These are phyloP conservation scores for Lates japonicus DNA, from an alignment of 2,797 vertebrate species.

Conservation along the genomic window DNA sequence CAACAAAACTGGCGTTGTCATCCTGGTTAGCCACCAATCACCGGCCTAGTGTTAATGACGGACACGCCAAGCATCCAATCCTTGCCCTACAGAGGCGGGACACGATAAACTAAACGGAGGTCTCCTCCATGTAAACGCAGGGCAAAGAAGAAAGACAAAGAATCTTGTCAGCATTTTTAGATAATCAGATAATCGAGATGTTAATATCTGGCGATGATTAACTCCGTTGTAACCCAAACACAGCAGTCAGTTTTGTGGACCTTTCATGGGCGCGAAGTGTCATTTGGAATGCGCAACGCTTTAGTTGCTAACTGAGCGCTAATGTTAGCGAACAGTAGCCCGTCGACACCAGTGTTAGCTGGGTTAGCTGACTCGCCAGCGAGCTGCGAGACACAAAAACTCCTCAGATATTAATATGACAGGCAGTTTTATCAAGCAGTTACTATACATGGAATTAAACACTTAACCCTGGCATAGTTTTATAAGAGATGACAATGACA, in stretches of 20 bases:
- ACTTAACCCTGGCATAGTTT: slow-evolving; percentile 16
- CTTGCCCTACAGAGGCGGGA: slow-evolving; percentile 70
- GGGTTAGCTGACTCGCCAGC: slow-evolving; percentile 55
- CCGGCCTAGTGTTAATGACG: slow-evolving; percentile 41
- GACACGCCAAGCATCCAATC: slow-evolving; percentile 76
- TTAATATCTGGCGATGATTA: fast-evolving
- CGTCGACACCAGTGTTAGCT: slow-evolving; percentile 66
- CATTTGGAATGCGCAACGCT: slow-evolving; percentile 80
- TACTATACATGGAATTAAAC: not conserved
- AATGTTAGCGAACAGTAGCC: slow-evolving; percentile 63
- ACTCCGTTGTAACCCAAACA: not conserved
- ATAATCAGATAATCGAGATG: not conserved
- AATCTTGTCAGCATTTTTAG: slow-evolving; percentile 45
- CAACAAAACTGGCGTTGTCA: slow-evolving; percentile 82
- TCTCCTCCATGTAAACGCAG: slow-evolving; percentile 82
- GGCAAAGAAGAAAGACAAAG: slow-evolving; percentile 85
- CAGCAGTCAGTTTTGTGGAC: not conserved
- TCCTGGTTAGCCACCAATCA: slow-evolving; percentile 82
- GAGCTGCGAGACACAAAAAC: slow-evolving; percentile 53
- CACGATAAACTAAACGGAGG: slow-evolving; percentile 74
- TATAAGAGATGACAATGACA: slow-evolving; percentile 62
- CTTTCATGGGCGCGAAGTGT: slow-evolving; percentile 38
- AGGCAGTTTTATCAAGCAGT: slow-evolving; percentile 12
- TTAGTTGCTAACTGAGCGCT: slow-evolving; percentile 74
- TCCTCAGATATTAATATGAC: slow-evolving; percentile 27